These are phyloP conservation scores for Orchesella flavescens DNA, from an alignment of 2,888 invertebrate species.

Conservation along the genomic window DNA sequence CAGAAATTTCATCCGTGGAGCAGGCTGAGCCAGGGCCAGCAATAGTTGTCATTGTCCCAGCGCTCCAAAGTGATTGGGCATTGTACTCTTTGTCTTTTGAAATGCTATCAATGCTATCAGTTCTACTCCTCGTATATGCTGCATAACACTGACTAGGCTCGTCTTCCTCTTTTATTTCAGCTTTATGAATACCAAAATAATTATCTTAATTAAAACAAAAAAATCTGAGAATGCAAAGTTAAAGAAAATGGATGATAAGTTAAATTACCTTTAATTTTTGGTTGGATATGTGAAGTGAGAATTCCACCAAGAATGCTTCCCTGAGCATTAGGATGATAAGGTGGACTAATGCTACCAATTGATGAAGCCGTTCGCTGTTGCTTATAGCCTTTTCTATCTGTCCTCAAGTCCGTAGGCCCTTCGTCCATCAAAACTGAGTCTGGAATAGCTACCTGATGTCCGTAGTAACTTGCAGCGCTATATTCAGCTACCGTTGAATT, in stretches of 20 bases:
- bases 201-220: not conserved
- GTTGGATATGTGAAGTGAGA: constrained; percentile 43
- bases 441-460: constrained; percentile 23
- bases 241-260: not conserved
- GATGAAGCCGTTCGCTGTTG: not conserved
- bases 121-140: constrained; percentile 33
- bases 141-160: constrained; percentile 37
- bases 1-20: constrained; percentile 37
- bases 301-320: constrained; percentile 57
- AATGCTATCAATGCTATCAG: constrained; percentile 46
- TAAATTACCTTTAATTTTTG: constrained; percentile 51
- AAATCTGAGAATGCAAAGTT: too few relatives aligned
- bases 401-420: constrained; percentile 53
- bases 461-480: constrained; percentile 43
- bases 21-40: constrained; percentile 41
- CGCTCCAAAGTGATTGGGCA: constrained; percentile 48
- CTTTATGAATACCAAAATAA: constrained; percentile 2
- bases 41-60: constrained; percentile 44
- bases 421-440: constrained; percentile 48
- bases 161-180: constrained; percentile 51
- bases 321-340: constrained; percentile 16
- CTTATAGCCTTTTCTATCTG: constrained; percentile 29
- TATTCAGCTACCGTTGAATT: constrained; percentile 49
- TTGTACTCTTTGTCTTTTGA: constrained; percentile 59
- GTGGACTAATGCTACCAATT: not conserved